Percentiles rank a stretch among this genome's conserved stretches.
These are phyloP conservation scores for Siniperca obscura DNA, from an alignment of 2,797 vertebrate species.

Conservation along the genomic window DNA sequence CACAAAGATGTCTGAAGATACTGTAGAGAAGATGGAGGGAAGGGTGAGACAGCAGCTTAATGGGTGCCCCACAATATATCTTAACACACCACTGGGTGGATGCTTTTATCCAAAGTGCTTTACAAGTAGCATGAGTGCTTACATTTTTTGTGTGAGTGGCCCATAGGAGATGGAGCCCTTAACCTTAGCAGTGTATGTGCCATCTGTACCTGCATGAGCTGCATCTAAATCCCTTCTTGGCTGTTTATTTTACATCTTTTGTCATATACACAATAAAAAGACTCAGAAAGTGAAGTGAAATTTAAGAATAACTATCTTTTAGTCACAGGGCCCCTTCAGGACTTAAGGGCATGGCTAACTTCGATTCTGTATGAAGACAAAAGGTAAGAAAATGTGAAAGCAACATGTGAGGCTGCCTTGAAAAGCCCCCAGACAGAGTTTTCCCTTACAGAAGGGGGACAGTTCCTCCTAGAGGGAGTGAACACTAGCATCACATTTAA, in stretches of 20 bases:
- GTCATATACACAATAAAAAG: not conserved
- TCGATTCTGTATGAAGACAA: not conserved
- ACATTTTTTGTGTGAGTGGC: slow-evolving; percentile 29
- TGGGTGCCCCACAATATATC: slow-evolving; percentile 25
- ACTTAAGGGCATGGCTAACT: not conserved
- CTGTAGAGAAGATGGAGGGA: slow-evolving; percentile 15
- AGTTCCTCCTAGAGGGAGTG: slow-evolving; percentile 37
- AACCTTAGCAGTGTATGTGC: slow-evolving; percentile 19
- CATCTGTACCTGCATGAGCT: slow-evolving; percentile 8
- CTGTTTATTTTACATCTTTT: slow-evolving; percentile 12
- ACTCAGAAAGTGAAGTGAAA: not conserved
- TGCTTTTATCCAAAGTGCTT: slow-evolving; percentile 58
- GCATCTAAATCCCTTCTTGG: slow-evolving; percentile 12
- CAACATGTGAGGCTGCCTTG: slow-evolving; percentile 47
- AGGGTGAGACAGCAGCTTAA: slow-evolving; percentile 26
- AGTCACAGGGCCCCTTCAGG: not conserved
- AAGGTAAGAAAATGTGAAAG: not conserved
- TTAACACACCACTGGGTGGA: slow-evolving; percentile 34
- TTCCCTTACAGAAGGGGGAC: slow-evolving; percentile 18
- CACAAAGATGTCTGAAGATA: slow-evolving; percentile 12
- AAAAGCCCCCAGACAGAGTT: slow-evolving; percentile 40
- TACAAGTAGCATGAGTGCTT: slow-evolving; percentile 38
- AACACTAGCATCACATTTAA: slow-evolving; percentile 38
- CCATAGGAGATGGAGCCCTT: slow-evolving; percentile 22
- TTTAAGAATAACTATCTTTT: slow-evolving; percentile 9